Evolutionary conservation across 2,113 vertebrate genomes (phyloP).

Genomic region (Bos taurus): DNA sequence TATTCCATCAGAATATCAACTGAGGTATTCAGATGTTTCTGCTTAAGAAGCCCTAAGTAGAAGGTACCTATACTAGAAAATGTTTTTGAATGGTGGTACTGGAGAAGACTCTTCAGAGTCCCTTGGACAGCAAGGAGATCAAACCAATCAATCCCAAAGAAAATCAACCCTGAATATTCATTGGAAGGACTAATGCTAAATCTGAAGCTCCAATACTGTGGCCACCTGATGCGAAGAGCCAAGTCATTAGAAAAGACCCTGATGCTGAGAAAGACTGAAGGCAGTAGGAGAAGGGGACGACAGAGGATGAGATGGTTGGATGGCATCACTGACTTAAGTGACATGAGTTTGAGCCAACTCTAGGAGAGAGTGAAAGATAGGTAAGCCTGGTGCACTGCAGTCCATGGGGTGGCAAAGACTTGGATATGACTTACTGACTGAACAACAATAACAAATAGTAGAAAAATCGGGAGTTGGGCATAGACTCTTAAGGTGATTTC

Average conservation of each 20-base stretch:
- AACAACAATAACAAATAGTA: not conserved
- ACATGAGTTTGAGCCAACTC: not conserved
- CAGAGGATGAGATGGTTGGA: not conserved
- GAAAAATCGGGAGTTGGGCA: not conserved
- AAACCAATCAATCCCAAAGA: not conserved
- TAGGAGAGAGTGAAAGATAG: not conserved
- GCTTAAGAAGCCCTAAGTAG: not conserved
- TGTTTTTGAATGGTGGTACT: not conserved
- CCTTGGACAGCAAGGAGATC: not conserved
- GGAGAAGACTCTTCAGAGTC: not conserved
- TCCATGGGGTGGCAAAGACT: not conserved
- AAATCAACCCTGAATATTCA: not conserved
- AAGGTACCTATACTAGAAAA: not conserved
- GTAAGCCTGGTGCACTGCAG: not conserved
- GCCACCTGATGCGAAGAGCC: not conserved
- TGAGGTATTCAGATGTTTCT: not conserved
- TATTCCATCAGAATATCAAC: not conserved
- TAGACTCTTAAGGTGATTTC: not conserved
- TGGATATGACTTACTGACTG: not conserved
- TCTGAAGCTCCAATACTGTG: not conserved
- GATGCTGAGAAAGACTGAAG: not conserved
- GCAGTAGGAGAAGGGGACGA: not conserved
- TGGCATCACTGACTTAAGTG: not conserved
- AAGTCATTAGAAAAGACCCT: not conserved
- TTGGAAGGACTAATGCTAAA: not conserved